phyloP scores from a whole-genome alignment of 2,113 vertebrate species.

The Bos taurus region DNA sequence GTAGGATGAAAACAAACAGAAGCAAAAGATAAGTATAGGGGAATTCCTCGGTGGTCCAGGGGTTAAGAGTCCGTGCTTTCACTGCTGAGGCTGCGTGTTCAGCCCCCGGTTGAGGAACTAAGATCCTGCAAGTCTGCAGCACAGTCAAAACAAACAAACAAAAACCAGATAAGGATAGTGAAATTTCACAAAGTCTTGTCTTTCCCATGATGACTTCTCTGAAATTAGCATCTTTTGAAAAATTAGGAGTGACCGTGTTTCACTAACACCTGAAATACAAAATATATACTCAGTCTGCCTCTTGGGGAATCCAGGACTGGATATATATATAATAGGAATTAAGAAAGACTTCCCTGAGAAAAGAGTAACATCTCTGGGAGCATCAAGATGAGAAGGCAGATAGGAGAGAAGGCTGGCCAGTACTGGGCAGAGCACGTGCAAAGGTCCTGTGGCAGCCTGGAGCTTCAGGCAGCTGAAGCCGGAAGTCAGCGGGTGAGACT shows the following conservation, averaged over 20 bases:
- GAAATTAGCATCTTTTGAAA: background rate
- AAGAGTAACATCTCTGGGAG: background rate
- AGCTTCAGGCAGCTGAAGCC: background rate
- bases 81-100: background rate
- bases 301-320: background rate
- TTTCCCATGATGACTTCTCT: background rate
- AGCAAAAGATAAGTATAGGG: background rate
- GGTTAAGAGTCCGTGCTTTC: background rate
- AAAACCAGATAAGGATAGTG: background rate
- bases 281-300: background rate
- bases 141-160: background rate
- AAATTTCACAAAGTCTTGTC: background rate
- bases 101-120: background rate
- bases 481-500: background rate
- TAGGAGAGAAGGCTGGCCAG: background rate
- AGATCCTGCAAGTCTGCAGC: background rate
- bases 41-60: background rate
- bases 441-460: background rate
- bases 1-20: background rate
- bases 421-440: background rate
- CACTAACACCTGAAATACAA: background rate
- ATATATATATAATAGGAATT: background rate
- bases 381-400: background rate
- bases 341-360: background rate
- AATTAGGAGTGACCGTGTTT: background rate